Conservation (phyloP, 1,140 invertebrate genomes). For the Akabosia matsudoensis region DNA sequence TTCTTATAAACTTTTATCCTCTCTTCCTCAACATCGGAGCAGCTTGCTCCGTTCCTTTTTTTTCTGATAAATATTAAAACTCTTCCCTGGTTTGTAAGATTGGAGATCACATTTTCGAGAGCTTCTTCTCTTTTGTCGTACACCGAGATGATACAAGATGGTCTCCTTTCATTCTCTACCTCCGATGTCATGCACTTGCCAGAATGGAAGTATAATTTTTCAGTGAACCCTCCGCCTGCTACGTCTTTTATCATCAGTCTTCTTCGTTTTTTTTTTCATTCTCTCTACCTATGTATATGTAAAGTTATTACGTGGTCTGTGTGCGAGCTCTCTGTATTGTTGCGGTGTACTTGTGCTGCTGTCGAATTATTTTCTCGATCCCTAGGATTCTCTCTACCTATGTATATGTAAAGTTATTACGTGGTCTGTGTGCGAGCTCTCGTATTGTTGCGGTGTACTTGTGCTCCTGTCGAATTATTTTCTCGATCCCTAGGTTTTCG, state of each 20-base stretch:
- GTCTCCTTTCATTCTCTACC: background rate
- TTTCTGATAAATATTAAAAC: slow-evolving; percentile 21
- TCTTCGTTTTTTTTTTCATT: background rate
- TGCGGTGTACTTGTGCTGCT: background rate
- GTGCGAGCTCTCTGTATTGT: too few relatives aligned
- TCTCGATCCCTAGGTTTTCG: background rate
- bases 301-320: slow-evolving; percentile 18
- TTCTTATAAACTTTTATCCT: slow-evolving; percentile 17
- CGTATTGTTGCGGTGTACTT: too few relatives aligned
- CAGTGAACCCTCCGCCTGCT: background rate
- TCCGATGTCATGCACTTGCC: background rate
- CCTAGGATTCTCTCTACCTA: background rate
- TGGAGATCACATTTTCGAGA: slow-evolving; percentile 1
- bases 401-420: slow-evolving; percentile 13
- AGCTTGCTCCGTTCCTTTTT: too few relatives aligned
- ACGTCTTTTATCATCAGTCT: background rate
- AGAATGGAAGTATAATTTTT: background rate
- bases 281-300: slow-evolving; percentile 5
- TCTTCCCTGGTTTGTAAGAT: slow-evolving; percentile 15
- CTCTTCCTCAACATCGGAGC: too few relatives aligned
- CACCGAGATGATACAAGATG: background rate
- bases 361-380: background rate
- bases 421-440: slow-evolving; percentile 15
- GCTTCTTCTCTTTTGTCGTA: slow-evolving; percentile 1
- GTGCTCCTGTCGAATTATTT: background rate